Base-by-base conservation (phyloP, 2,113 vertebrate genomes). In the Columbina picui region DNA sequence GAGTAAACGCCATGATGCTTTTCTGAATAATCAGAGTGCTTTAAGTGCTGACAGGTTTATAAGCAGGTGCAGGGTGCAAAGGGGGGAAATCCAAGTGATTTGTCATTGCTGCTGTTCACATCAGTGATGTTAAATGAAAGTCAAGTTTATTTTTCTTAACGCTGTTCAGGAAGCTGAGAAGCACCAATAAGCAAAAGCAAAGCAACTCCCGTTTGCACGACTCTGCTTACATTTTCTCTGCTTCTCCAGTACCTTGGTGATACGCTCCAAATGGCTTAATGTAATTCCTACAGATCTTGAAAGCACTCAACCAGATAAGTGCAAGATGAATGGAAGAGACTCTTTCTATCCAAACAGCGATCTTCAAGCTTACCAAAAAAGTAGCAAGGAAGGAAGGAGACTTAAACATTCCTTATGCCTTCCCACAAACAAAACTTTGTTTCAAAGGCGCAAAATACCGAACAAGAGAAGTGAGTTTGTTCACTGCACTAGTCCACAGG, bases 11-110 rank as follows among this genome's bases (percentile, higher is more conserved):
- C 7, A 2, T 30, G 52, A 67, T 22, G 39, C 11, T 81, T 47
- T 77, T 52, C 55, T 74, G 68, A 94, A 84, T 73, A 77, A 89
- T 39, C 50, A 77, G 45, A 80, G 41, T 19, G 22, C 20, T 84
- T 71, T 57, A 89, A 69, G 73, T n/a, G 68, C 64, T 93, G 87
- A 77, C 73, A 91, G 38, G 39, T 91, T 94, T 93, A 65, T 57
- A 91, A 93, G 55, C 0, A 14, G 84, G 92, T 87, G 63, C 73
- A 80, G 23, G 18, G 30, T 49, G 45, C 39, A 77, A 61, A 87
- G 55, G 4, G 16, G 38, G 45, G 60, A 94, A 74, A 93, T 77
- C 30, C 59, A 77, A 74, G 50, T 15, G 20, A 73, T 53, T 64
- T 91, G 27, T 87, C 77, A 81, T 32, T 79, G 83, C 43, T 68